Base-by-base conservation (phyloP, 37 sponge, comb jelly and placozoan genomes). In the Tethya wilhelma region DNA sequence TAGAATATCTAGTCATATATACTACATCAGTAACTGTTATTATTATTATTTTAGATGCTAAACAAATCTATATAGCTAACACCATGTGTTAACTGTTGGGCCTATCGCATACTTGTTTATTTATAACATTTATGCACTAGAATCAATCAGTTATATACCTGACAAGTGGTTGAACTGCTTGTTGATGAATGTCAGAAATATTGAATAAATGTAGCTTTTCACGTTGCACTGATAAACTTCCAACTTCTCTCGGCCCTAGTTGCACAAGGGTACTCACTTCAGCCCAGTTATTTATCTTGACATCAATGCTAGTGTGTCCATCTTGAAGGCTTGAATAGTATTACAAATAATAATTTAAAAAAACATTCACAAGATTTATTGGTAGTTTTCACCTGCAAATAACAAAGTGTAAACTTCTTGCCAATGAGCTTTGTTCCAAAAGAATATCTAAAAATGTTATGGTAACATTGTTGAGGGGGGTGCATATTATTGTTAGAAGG, bases 281-380 rank as follows among this genome's bases (percentile, higher is more conserved):
- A 38, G 86, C 60, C 93, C 93, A 93, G 29, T 77, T 58, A 79
- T 93, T 93, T 44, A 93, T 80, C 33, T 44, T 56, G 30, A 79
- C 73, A 6, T 44, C 25, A 11, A 92, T 56, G 37, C 84, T 65
- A 26, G 31, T 58, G 39, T 74, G 42, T 22, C 81, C 81, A 25
- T 69, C 43, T 34, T 80, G 78, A 4, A 92, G 41, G 23, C 92
- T 92, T 42, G 23, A 69, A 49, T 49, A 49, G 14, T 19, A 49
- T 49, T 19, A 49, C 14, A 49, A 49, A 9, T 19, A 14, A 49
- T 14, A 49, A 49, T 14, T 9, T 49, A 49, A 49, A 23, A 23
- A 33, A 66, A n/a, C n/a, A n/a, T n/a, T n/a, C n/a, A n/a, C n/a
- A n/a, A n/a, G n/a, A n/a, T n/a, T n/a, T n/a, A n/a, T n/a, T n/a